A percentile compares a stretch with the other conserved stretches of the same genome.
phyloP scores from a whole-genome alignment of 2,113 vertebrate genomes.

The Narcine bancroftii region DNA sequence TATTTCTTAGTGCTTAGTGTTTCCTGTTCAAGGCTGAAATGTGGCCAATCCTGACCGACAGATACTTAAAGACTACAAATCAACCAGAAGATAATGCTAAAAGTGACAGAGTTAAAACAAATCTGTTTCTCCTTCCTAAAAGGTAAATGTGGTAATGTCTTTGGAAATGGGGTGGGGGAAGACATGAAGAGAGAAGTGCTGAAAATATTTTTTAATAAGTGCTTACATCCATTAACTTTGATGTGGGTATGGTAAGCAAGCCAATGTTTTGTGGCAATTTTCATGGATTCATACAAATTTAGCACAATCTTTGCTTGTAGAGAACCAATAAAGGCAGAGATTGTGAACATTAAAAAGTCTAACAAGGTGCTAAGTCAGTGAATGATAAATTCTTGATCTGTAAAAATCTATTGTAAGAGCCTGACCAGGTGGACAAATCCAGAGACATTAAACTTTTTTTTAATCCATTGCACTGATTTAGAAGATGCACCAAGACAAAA shows the following conservation, averaged over 20 bases:
- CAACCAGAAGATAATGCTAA: background rate
- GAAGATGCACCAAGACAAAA: conserved; percentile 42
- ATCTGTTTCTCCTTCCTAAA: background rate
- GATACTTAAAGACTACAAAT: background rate
- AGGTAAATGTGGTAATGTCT: background rate
- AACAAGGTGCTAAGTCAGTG: background rate
- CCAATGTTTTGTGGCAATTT: too few species aligned
- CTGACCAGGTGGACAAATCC: conserved; percentile 45
- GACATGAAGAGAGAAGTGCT: too few species aligned
- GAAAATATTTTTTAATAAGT: background rate
- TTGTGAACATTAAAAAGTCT: background rate
- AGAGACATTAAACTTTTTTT: conserved; percentile 51
- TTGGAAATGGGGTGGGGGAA: background rate
- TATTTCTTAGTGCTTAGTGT: too few species aligned
- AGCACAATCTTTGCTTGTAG: background rate
- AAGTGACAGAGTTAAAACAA: background rate
- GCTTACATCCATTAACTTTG: background rate
- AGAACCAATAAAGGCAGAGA: background rate
- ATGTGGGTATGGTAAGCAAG: background rate
- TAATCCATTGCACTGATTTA: conserved; percentile 41
- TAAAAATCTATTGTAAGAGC: conserved; percentile 46
- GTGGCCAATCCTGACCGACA: too few species aligned
- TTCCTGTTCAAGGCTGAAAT: background rate
- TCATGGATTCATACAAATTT: background rate
- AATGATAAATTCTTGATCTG: conserved; percentile 21